These are phyloP conservation scores for Stichopus horrens DNA, from an alignment of 53 echinoderm and acorn worm species.

Conservation along the genomic window DNA sequence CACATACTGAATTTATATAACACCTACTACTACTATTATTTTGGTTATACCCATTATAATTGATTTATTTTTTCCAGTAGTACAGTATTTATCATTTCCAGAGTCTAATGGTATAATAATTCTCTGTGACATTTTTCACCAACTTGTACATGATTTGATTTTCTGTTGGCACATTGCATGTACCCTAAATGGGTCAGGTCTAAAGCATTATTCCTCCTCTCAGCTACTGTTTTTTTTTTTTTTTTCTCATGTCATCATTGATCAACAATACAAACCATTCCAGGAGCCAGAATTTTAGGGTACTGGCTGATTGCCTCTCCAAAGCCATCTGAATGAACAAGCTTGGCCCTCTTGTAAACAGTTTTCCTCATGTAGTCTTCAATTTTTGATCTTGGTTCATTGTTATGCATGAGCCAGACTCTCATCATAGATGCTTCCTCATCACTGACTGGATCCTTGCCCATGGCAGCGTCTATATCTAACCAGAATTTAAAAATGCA, in stretches of 20 bases:
- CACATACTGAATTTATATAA: too few species aligned
- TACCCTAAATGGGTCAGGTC: constrained; percentile 6
- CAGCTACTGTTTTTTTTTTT: too few species aligned
- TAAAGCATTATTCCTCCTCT: neutral
- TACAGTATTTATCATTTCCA: too few species aligned
- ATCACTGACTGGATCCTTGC: neutral
- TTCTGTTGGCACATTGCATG: neutral
- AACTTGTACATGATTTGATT: neutral
- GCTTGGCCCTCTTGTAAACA: neutral
- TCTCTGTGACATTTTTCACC: too few species aligned
- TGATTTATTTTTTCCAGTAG: too few species aligned
- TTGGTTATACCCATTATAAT: too few species aligned
- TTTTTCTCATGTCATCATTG: neutral
- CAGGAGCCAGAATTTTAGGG: constrained; percentile 8
- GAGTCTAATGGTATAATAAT: too few species aligned
- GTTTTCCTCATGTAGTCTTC: constrained; percentile 34
- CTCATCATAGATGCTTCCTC: constrained; percentile 20
- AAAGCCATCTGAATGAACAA: constrained; percentile 2
- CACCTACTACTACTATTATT: too few species aligned
- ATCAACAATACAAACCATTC: constrained; percentile 34
- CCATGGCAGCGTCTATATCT: neutral
- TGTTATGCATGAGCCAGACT: constrained; percentile 26
- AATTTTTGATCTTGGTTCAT: neutral
- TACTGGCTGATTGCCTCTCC: constrained; percentile 9
- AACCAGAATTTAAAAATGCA: neutral